Evolutionary conservation across 2,113 vertebrate species (phyloP).

Genomic region (Gallinago undulata): DNA sequence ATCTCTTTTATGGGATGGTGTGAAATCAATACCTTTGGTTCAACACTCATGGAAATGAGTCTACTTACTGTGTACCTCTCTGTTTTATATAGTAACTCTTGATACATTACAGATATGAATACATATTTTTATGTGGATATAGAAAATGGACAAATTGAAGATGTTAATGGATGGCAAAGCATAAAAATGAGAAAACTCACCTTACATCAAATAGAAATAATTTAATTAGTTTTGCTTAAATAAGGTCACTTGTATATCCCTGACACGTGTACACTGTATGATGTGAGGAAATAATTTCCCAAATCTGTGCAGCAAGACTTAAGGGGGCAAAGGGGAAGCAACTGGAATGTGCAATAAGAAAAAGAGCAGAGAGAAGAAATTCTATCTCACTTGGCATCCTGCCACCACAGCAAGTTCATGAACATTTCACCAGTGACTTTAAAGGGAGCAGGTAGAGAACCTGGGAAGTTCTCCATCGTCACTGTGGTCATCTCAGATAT

Average conservation of each 20-base stretch:
- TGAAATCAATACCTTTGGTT: background rate
- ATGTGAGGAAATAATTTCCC: background rate
- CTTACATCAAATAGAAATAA: background rate
- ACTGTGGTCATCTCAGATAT: background rate
- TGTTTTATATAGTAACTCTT: background rate
- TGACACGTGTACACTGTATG: background rate
- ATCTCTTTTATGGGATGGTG: background rate
- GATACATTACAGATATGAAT: background rate
- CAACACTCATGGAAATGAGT: rapidly evolving
- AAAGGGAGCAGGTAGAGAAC: background rate
- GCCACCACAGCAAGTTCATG: background rate
- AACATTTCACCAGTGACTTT: background rate
- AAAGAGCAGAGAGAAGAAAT: background rate
- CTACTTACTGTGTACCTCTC: background rate
- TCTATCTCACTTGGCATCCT: background rate
- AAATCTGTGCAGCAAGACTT: background rate
- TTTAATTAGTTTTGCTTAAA: background rate
- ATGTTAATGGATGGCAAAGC: background rate
- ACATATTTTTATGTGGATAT: background rate
- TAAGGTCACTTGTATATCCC: background rate
- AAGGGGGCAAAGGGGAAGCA: background rate
- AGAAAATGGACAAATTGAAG: background rate
- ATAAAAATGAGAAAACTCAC: background rate
- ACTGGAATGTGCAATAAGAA: background rate
- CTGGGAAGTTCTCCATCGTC: background rate